Base-by-base conservation (phyloP, 2,888 invertebrate genomes). In the Alitta virens region DNA sequence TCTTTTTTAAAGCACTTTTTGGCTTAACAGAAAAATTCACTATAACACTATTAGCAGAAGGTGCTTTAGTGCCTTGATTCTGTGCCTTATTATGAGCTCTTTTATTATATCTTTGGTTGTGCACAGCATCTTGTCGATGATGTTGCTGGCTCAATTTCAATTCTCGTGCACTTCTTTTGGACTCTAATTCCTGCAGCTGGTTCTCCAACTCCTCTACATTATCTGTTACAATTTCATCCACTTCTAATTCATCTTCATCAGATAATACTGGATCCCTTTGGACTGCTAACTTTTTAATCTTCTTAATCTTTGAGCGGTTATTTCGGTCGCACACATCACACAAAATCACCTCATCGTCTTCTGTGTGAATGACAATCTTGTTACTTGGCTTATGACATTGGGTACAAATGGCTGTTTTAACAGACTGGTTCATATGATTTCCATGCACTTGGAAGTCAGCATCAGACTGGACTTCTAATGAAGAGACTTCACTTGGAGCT, bases 261-360 rank as follows among this genome's bases (percentile, higher is more conserved):
- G 33, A 33, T 12, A 33, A 12, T 5, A 12, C 12, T 9, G 5
- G 9, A 46, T 46, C 46, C 21, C 5, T 5, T 21, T 46, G 5
- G 18, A 21, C 5, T 46, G 46, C 46, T 18, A 46, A 46, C n/a
- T 46, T 46, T n/a, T 46, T 46, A 7, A 46, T 46, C n/a, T 21
- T 5, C n/a, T 46, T n/a, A 7, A 46, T 46, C 21, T 46, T 46
- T 12, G 18, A 18, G 3, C 21, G 5, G 9, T 46, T 59, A 9
- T 18, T 27, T 5, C 59, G 27, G 25, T 59, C 59, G 21, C 59
- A 59, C 2, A 51, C 51, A 9, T 59, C 59, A 40, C 59, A 59
- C 3, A 59, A 24, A 1, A 59, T 21, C 2, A 49, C 38, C 2
- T 51, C 59, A 5, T 38, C 38, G 16, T 59, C 59, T 26, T 59